phyloP scores from a whole-genome alignment of 2,888 invertebrate genomes.

The Pyralis farinalis region DNA sequence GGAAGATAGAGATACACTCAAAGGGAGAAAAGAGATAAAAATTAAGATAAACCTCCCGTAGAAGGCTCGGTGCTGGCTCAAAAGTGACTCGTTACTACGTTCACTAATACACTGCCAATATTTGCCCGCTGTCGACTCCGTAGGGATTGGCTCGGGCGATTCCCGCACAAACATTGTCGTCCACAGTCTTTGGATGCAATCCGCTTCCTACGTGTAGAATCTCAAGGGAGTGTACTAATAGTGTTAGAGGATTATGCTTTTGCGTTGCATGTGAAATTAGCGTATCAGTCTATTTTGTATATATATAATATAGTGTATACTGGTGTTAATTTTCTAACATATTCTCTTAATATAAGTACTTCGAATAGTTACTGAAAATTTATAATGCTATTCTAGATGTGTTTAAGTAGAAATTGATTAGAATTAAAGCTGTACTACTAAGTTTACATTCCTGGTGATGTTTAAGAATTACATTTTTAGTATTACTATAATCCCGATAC shows the following conservation, averaged over 20 bases:
- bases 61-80: slow-evolving; percentile 26
- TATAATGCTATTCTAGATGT: too few relatives aligned
- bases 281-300: background rate
- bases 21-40: slow-evolving; percentile 21
- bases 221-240: slow-evolving; percentile 38
- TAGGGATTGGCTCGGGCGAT: slow-evolving; percentile 44
- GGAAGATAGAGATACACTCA: slow-evolving; percentile 20
- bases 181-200: slow-evolving; percentile 51
- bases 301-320: too few relatives aligned
- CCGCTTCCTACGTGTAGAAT: slow-evolving; percentile 22
- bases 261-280: slow-evolving; percentile 9
- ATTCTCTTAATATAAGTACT: too few relatives aligned
- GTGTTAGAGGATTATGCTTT: slow-evolving; percentile 24
- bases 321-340: too few relatives aligned
- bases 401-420: too few relatives aligned
- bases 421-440: background rate
- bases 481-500: slow-evolving; percentile 10
- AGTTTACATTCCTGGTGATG: slow-evolving; percentile 2
- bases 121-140: slow-evolving; percentile 53
- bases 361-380: too few relatives aligned
- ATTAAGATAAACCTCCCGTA: slow-evolving; percentile 25
- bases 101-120: slow-evolving; percentile 69
- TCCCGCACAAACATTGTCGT: slow-evolving; percentile 56
- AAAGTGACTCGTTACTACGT: slow-evolving; percentile 56
- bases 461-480: slow-evolving; percentile 8